phyloP scores from a whole-genome alignment of 2,797 vertebrate species.

The Myripristis murdjan region DNA sequence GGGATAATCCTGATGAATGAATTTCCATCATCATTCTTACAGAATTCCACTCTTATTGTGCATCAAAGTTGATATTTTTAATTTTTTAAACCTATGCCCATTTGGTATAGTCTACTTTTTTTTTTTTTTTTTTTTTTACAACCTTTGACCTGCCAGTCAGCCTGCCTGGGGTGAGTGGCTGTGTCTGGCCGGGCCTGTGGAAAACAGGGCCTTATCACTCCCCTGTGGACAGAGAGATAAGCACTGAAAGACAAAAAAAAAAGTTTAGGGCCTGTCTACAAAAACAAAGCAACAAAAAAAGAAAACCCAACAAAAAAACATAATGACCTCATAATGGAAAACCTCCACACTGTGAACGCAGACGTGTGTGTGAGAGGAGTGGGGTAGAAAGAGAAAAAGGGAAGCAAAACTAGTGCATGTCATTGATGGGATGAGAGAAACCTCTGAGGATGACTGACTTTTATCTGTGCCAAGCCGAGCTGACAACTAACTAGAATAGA shows the following conservation, averaged over 20 bases:
- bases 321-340: constrained; percentile 73
- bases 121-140: constrained; percentile 43
- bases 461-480: constrained; percentile 70
- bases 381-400: constrained; percentile 34
- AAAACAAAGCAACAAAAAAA: neutral
- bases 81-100: constrained; percentile 20
- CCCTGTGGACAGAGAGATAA: constrained; percentile 64
- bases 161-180: constrained; percentile 51
- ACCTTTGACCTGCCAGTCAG: constrained; percentile 63
- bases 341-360: constrained; percentile 57
- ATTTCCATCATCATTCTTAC: no score
- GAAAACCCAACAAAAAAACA: constrained; percentile 26
- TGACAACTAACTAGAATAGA: constrained; percentile 72
- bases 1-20: no score
- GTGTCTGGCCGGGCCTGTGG: constrained; percentile 63
- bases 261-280: constrained; percentile 38
- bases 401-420: constrained; percentile 62
- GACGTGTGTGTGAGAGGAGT: constrained; percentile 67
- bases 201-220: constrained; percentile 72
- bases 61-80: neutral
- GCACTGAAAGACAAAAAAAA: constrained; percentile 61
- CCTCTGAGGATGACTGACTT: constrained; percentile 79
- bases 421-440: constrained; percentile 72
- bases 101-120: constrained; percentile 39
- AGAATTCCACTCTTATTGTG: neutral